Percentiles rank a stretch among this genome's conserved stretches.
Conservation (phyloP, 2,797 vertebrate species). For the Hafferia zeledoni region DNA sequence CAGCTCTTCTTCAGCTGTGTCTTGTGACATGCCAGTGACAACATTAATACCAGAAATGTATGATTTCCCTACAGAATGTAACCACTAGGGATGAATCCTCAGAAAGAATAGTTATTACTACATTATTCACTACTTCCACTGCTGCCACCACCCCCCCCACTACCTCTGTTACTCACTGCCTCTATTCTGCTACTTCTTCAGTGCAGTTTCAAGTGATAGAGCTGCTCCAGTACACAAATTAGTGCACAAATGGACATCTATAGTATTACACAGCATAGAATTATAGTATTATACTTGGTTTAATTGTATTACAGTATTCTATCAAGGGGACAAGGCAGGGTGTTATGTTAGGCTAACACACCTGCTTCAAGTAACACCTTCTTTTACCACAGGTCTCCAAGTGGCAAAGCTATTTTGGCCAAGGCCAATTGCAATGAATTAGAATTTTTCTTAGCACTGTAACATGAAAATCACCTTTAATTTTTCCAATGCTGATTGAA, state of each 20-base stretch:
- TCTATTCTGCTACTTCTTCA: not conserved
- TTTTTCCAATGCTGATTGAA: not conserved
- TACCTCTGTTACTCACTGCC: no score
- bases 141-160: not conserved
- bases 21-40: not conserved
- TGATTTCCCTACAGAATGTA: not conserved
- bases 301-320: not conserved
- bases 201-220: not conserved
- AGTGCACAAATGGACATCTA: not conserved
- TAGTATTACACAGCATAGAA: not conserved
- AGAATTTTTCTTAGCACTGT: not conserved
- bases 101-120: not conserved
- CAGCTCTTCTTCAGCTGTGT: not conserved
- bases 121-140: not conserved
- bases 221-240: not conserved
- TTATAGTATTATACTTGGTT: not conserved
- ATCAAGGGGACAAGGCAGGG: accelerated
- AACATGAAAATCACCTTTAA: not conserved
- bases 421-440: not conserved
- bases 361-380: not conserved
- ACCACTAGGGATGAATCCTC: not conserved
- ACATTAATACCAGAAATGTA: not conserved
- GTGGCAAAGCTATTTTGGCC: not conserved
- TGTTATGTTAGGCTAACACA: not conserved
- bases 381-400: not conserved